Evolutionary conservation across 2,113 vertebrate species (phyloP), one percentile per base, ranked within the genome.

Genomic region (Balaeniceps rex): DNA sequence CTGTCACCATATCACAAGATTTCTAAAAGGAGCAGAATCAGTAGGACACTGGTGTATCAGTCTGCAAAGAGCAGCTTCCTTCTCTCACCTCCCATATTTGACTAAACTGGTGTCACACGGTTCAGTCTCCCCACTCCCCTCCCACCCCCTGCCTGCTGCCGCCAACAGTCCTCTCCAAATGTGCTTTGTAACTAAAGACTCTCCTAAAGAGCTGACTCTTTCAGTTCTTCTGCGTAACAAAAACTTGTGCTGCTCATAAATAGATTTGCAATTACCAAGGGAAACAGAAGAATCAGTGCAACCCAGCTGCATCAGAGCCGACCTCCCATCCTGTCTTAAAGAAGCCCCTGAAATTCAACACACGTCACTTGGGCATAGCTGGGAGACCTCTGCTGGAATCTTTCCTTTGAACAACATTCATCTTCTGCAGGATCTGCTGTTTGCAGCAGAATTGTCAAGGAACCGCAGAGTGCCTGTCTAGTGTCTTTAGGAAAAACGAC

Each of bases 191-290:
- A 76, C 88, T 79, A 36, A 94, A 87, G 86, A 26, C 52, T 85
- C 25, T 52, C 29, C 34, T 72, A 87, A 96, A 96, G 61, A 96
- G 94, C 95, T 96, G 96, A 97, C 94, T 95, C 95, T 51, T 81
- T 89, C 90, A 88, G 69, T 96, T 96, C 93, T 93, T 69, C 65
- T 87, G 42, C 0, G 3, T 71, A 85, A 93, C 70, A 88, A 78
- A 91, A 96, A 82, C 91, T 94, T 88, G 66, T 76, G 44, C 91
- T 83, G 81, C 70, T 95, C 88, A 83, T 79, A 97, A 92, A 95
- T 96, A 95, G 96, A 87, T 95, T 89, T 94, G 72, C 91, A 94
- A 87, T 93, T 93, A 87, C 74, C 81, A 42, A 82, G 63, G 83
- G 94, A 83, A 96, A 90, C 83, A 94, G 91, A 94, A 94, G 86